Evolutionary conservation across 2,113 vertebrate species (phyloP).

Genomic region (Rutilus rutilus): DNA sequence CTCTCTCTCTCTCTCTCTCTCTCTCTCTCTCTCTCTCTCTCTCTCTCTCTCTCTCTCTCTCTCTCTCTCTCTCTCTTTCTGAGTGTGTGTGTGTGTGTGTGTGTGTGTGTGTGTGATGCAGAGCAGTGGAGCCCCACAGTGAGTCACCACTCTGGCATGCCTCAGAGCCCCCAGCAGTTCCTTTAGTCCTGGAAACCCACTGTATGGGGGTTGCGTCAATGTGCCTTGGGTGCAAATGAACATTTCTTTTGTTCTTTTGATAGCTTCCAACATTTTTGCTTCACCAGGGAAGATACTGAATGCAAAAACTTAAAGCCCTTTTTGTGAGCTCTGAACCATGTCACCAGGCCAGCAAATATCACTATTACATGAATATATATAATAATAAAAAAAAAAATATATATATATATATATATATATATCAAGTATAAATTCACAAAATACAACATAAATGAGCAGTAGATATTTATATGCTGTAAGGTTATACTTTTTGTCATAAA

Average conservation of each 20-base stretch:
- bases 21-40: not conserved
- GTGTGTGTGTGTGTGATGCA: conserved; percentile 15
- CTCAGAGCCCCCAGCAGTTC: conserved; percentile 47
- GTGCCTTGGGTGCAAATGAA: conserved; percentile 36
- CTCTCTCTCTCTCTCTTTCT: not conserved
- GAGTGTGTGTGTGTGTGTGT: conserved; percentile 2
- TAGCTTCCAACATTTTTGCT: not conserved
- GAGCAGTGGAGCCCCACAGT: conserved; percentile 47
- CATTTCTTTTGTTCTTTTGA: conserved; percentile 30
- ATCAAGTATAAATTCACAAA: not conserved
- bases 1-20: not conserved
- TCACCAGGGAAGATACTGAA: not conserved
- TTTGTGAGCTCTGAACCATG: not conserved
- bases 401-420: not conserved
- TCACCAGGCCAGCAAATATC: not conserved
- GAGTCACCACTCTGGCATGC: conserved; percentile 59
- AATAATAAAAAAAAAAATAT: no score
- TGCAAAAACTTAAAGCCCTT: not conserved
- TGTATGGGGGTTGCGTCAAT: not conserved
- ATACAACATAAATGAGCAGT: not conserved
- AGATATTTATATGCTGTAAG: not conserved
- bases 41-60: not conserved
- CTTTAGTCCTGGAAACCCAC: conserved; percentile 36
- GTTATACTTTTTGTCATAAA: not conserved
- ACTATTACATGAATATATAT: not conserved